Base-by-base conservation (phyloP, 2,113 vertebrate species). In the Malurus alboscapulatus region DNA sequence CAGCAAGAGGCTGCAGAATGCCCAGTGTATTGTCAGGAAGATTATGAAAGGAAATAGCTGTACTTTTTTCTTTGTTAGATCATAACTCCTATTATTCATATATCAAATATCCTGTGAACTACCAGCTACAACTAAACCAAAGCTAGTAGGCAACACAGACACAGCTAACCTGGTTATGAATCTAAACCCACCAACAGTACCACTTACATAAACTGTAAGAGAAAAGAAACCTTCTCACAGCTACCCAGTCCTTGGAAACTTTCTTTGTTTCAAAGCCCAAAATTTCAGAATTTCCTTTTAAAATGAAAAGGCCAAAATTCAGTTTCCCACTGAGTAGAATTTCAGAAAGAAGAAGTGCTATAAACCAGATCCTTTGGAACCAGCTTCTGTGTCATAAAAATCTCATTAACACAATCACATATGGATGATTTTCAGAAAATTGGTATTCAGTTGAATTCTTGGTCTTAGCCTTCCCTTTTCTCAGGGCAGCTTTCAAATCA, bases 121-220 rank as follows among this genome's bases (percentile, higher is more conserved):
- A 79, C 25, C 21, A 80, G 32, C 22, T 77, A 67, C 13, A 38
- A 58, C 5, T 50, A 34, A 80, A 73, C 40, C 4, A 83, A 78
- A 83, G 40, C 1, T 1, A 2, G 22, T 3, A 48, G 24, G 26
- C 11, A 1, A 27, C 1, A 7, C 1, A 77, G 58, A 83, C 40
- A 45, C 8, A 73, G 34, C 12, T 55, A 58, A 62, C 12, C 13
- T 69, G 25, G 24, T 17, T 54, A 17, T 30, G 7, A 78, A 24
- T 51, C 9, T 57, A 85, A 75, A 65, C 40, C 12, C 17, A 80
- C 12, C 16, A 45, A 26, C 1, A 79, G 5, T 15, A 76, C 3
- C 45, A 54, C 26, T 67, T 42, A 26, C 2, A 29, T 26, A 72
- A 84, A 42, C 10, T 42, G 13, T 40, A 57, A 65, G 21, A 76